Percentiles rank a stretch among this genome's conserved stretches.
Evolutionary conservation across 1,140 invertebrate species (phyloP).

Genomic region (Periplaneta americana): DNA sequence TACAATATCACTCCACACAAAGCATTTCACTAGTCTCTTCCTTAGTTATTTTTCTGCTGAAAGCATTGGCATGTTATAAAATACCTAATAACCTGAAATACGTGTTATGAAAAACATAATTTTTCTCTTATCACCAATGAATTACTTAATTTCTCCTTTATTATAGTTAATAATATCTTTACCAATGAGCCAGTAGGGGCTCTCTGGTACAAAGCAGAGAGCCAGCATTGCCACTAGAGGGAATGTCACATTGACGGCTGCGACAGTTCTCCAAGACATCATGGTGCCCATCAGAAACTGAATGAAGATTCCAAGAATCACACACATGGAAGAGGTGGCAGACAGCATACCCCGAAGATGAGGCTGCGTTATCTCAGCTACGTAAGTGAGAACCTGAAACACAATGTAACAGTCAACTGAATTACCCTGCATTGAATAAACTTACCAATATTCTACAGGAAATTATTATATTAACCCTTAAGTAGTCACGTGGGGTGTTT

Average conservation of each 20-base stretch:
- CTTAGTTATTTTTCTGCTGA: too few species aligned
- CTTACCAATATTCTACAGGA: too few species aligned
- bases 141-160: too few species aligned
- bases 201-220: conserved; percentile 67
- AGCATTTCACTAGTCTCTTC: too few species aligned
- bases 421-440: too few species aligned
- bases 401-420: not conserved
- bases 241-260: conserved; percentile 57
- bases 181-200: conserved; percentile 64
- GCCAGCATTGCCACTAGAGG: conserved; percentile 57
- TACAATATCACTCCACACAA: too few species aligned
- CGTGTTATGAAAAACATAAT: too few species aligned
- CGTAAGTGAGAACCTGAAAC: conserved; percentile 65
- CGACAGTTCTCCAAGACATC: conserved; percentile 60
- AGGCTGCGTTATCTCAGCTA: conserved; percentile 73
- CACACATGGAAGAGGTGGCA: conserved; percentile 62
- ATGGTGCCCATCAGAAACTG: conserved; percentile 54
- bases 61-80: too few species aligned
- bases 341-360: conserved; percentile 66
- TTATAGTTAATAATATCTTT: conserved; percentile 5
- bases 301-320: conserved; percentile 64
- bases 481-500: too few species aligned
- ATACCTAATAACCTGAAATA: too few species aligned
- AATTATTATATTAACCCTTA: too few species aligned
- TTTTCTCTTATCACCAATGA: too few species aligned